A percentile compares a stretch with the other conserved stretches of the same genome.
These are phyloP conservation scores for Coleophora deauratella DNA, from an alignment of 2,888 invertebrate species.

Conservation along the genomic window DNA sequence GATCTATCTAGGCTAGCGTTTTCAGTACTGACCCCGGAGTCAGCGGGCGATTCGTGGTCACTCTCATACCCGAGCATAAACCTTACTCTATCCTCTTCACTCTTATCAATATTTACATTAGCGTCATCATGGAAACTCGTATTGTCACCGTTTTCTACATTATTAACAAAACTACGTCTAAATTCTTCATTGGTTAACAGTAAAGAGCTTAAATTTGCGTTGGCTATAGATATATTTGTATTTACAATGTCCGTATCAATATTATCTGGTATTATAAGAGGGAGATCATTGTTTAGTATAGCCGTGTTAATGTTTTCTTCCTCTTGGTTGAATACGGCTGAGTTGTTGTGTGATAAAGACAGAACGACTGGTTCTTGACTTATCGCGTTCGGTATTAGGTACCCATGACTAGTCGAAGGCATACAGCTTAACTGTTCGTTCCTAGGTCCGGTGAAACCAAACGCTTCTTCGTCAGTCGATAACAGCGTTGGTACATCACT, in stretches of 20 bases:
- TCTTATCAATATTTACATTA: conserved; percentile 40
- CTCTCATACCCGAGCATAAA: conserved; percentile 68
- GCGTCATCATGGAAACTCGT: conserved; percentile 53
- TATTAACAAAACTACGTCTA: conserved; percentile 44
- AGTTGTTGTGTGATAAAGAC: conserved; percentile 65
- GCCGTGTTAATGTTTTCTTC: conserved; percentile 38
- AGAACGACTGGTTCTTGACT: conserved; percentile 73
- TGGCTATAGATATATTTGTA: conserved; percentile 76
- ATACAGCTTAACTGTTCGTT: conserved; percentile 64
- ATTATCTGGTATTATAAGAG: conserved; percentile 55
- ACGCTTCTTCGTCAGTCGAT: conserved; percentile 41
- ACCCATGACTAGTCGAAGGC: conserved; percentile 78
- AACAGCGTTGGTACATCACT: conserved; percentile 59
- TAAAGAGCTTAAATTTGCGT: conserved; percentile 75
- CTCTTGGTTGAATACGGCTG: conserved; percentile 58
- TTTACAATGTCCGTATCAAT: conserved; percentile 56
- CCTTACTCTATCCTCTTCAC: conserved; percentile 48
- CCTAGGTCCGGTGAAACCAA: conserved; percentile 38
- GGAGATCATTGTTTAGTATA: conserved; percentile 44
- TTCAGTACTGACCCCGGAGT: conserved; percentile 83
- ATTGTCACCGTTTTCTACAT: conserved; percentile 37
- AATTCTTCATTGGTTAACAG: conserved; percentile 68
- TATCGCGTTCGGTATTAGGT: conserved; percentile 76
- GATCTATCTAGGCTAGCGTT: conserved; percentile 80
- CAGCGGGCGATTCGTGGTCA: conserved; percentile 64